Conservation (phyloP, 2,113 vertebrate genomes). For the Myotis brandtii region DNA sequence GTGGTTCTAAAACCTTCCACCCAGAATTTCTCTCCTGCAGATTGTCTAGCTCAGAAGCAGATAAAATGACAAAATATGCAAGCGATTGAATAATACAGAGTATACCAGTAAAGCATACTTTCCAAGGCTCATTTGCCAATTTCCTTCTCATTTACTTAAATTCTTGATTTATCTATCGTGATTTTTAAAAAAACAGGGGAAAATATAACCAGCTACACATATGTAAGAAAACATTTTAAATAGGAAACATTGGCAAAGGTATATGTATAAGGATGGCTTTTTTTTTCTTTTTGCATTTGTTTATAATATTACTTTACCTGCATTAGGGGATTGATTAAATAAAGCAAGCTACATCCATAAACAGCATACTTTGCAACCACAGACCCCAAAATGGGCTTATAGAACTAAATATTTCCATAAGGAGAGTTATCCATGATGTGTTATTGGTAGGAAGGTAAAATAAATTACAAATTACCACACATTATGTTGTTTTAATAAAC, state of each 20-base stretch:
- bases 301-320: conserved; percentile 20
- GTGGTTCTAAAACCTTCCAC: not conserved
- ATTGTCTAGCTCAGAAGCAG: not conserved
- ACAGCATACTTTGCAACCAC: not conserved
- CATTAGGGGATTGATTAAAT: not conserved
- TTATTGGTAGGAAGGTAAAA: conserved; percentile 25
- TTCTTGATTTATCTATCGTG: not conserved
- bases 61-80: not conserved
- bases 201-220: not conserved
- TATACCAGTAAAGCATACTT: not conserved
- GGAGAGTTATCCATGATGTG: not conserved
- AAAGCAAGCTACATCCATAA: not conserved
- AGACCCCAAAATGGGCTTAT: not conserved
- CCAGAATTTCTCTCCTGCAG: not conserved
- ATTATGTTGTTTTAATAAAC: conserved; percentile 30
- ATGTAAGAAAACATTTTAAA: conserved; percentile 46
- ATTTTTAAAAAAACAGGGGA: not conserved
- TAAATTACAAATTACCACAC: not conserved
- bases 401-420: conserved; percentile 9
- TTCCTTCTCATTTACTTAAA: not conserved
- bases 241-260: not conserved
- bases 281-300: conserved; percentile 2
- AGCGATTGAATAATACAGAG: not conserved
- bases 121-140: not conserved
- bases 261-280: not conserved